Evolutionary conservation across 2,888 invertebrate species (phyloP).

Genomic region (Pseudococcus longispinus): DNA sequence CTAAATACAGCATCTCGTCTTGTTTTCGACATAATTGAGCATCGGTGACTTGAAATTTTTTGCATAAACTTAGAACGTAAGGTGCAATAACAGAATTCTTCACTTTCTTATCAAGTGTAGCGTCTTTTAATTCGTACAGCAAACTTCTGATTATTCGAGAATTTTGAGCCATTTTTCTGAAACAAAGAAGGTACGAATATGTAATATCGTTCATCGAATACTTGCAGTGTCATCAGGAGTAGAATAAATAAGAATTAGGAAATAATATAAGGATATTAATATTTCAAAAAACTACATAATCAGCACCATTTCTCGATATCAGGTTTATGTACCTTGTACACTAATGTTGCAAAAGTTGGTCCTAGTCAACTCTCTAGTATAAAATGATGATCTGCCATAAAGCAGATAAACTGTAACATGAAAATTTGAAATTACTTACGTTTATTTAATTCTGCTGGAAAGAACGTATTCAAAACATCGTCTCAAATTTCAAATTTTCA

Average conservation of each 20-base stretch:
- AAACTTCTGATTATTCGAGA: slow-evolving; percentile 24
- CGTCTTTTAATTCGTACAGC: slow-evolving; percentile 45
- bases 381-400: neutral
- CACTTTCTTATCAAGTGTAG: slow-evolving; percentile 30
- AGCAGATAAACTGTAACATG: neutral
- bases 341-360: neutral
- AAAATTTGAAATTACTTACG: neutral
- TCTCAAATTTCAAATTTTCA: neutral
- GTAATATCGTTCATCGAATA: neutral
- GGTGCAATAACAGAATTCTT: slow-evolving; percentile 39
- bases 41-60: slow-evolving; percentile 48
- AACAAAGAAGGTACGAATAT: neutral
- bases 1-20: slow-evolving; percentile 76
- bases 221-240: too few relatives aligned
- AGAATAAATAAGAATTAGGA: too few relatives aligned
- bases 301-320: neutral
- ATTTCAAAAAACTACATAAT: too few relatives aligned
- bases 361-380: too few relatives aligned
- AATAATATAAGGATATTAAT: too few relatives aligned
- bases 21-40: slow-evolving; percentile 54
- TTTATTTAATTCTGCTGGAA: neutral
- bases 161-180: slow-evolving; percentile 30
- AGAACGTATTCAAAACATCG: neutral
- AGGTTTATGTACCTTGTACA: too few relatives aligned
- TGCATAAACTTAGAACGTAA: neutral